Evolutionary conservation across 2,797 vertebrate genomes (phyloP).

Genomic region (Mallotus villosus): DNA sequence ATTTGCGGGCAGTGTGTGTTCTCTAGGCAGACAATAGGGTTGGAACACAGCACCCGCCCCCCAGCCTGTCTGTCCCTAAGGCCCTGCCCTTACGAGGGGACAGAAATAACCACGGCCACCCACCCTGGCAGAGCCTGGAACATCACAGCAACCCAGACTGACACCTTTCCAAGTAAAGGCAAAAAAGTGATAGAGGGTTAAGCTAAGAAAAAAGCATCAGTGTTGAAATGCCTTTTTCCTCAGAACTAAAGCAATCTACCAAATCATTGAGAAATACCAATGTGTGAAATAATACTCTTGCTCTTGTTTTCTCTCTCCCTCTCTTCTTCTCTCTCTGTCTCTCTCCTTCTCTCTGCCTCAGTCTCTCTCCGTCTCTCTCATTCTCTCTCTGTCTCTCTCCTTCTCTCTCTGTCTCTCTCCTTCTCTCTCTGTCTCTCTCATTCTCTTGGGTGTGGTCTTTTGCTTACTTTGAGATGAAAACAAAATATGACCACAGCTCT

Average conservation of each 20-base stretch:
- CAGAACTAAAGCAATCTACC: too few species aligned
- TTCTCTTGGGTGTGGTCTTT: not conserved
- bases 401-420: not conserved
- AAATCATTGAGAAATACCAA: too few species aligned
- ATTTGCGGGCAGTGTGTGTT: too few species aligned
- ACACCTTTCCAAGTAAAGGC: constrained; percentile 15
- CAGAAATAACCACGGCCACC: too few species aligned
- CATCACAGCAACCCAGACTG: constrained; percentile 7
- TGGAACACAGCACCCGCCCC: too few species aligned
- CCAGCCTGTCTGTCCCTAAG: too few species aligned
- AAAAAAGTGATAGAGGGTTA: not conserved
- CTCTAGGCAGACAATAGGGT: too few species aligned
- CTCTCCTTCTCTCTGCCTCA: not conserved
- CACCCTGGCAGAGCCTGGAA: constrained; percentile 2
- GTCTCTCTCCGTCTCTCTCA: not conserved
- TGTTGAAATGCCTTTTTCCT: too few species aligned
- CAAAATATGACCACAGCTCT: not conserved
- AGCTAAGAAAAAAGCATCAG: too few species aligned
- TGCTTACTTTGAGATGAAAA: not conserved
- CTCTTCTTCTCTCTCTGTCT: not conserved
- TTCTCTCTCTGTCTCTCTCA: not conserved
- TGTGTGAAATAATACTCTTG: too few species aligned
- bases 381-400: not conserved
- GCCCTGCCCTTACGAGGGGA: too few species aligned
- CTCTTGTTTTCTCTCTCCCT: not conserved